Evolutionary conservation across 2,113 vertebrate species (phyloP), one percentile per base, ranked within the genome.

Genomic region (Calyptommatus sinebrachiatus): DNA sequence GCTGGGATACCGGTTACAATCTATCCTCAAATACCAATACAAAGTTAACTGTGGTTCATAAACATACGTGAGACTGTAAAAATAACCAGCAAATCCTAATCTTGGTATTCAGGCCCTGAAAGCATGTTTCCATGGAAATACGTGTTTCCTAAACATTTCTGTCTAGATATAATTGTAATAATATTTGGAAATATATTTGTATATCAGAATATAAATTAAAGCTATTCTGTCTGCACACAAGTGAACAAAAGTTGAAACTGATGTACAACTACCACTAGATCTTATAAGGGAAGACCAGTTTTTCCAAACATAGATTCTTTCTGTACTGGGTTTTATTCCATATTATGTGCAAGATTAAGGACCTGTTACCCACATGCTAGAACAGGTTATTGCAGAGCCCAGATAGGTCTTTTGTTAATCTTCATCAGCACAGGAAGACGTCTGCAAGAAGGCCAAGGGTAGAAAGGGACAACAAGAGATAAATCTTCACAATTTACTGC

Each of bases 101-200:
- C 7, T 63, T 77, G 16, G 76, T 70, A 79, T 1, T 78, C 71
- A 80, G 81, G 80, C 87, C 62, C 4, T 53, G 0, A 5, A 86
- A 1, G 20, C 79, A 75, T 84, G 85, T 91, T 92, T 93, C 91
- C 85, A 79, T 86, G 87, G 86, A 82, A 92, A 93, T 85, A 71
- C 79, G 87, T 84, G 84, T 84, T 90, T 93, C 88, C 91, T 89
- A 89, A 92, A 91, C 90, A 89, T 75, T 48, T 63, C 83, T 79
- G 76, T 89, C 87, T 83, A 85, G 87, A 88, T 60, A 66, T 0
- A 72, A 86, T 67, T 78, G 57, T 77, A 82, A 79, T 83, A 91
- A 41, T 85, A 84, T 28, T 87, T 62, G 61, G 7, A 62, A 62
- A 62, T 26, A 7, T 26, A 26, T 62, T 26, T 62, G 21, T 24